Evolutionary conservation across 1,140 invertebrate genomes (phyloP), one percentile per base, ranked within the genome.

Genomic region (Drosophila biarmipes): DNA sequence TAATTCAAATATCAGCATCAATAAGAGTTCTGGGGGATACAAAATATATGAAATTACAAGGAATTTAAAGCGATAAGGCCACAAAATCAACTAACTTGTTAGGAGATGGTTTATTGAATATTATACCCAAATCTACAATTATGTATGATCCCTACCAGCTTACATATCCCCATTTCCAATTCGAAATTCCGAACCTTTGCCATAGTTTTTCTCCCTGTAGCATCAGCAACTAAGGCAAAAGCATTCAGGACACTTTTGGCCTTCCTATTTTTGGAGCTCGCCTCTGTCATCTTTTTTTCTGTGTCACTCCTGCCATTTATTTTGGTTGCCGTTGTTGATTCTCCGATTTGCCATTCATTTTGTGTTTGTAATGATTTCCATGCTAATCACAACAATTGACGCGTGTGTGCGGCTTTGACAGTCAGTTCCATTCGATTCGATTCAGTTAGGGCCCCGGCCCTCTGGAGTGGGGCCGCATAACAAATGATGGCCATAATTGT

Each of bases 301-400:
- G 24, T 34, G 29, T 57, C 48, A 46, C 14, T 67, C 12, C 34
- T 63, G 52, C 19, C 61, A 40, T 56, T 67, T 45, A 37, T 64
- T 49, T 64, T 58, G 49, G 56, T 54, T 56, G 27, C 51, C 63
- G 43, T 64, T 78, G 59, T 72, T 81, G 73, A 53, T 75, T 89
- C 64, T 56, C 56, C 76, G 75, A 85, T 85, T 85, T 78, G 67
- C 73, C 73, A 85, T 85, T 85, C 80, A 85, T 85, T 87, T 73
- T 78, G 67, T 73, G 81, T 73, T 86, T 73, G 84, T 87, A 84
- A 89, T 89, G 84, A 87, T 87, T 84, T 84, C 78, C 84, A 89
- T 84, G 80, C 84, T 87, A 87, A 87, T 89, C 84, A 89, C 80
- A 87, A 75, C 84, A 87, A 87, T 87, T 89, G 84, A 87, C 76